Evolutionary conservation across 2,797 vertebrate genomes (phyloP).

Genomic region (Gymnopithys bicolor): DNA sequence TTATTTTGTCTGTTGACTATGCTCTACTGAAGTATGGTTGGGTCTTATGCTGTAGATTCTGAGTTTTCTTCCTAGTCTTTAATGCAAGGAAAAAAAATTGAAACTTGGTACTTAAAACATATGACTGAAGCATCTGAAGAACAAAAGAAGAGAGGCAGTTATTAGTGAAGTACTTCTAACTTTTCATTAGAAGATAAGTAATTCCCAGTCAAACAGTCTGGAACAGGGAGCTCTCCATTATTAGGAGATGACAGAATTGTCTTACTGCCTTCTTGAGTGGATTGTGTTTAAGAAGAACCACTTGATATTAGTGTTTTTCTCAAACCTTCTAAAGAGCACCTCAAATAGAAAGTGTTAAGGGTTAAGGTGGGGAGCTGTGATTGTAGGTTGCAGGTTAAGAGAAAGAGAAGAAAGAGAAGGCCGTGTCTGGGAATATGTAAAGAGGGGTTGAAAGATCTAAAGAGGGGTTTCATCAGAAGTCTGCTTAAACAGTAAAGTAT

Average conservation of each 20-base stretch:
- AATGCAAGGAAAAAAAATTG: background rate
- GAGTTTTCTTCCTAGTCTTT: background rate
- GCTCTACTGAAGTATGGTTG: background rate
- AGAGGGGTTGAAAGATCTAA: background rate
- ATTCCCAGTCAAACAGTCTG: background rate
- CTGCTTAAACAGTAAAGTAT: background rate
- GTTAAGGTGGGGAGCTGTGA: background rate
- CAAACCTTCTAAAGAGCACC: background rate
- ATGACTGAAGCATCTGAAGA: background rate
- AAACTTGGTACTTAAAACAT: background rate
- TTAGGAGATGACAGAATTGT: background rate
- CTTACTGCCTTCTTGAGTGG: background rate
- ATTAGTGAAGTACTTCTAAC: background rate
- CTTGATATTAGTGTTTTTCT: background rate
- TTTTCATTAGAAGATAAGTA: background rate
- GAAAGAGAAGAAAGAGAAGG: background rate
- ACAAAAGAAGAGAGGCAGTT: background rate
- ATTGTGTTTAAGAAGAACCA: background rate
- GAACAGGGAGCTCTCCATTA: background rate
- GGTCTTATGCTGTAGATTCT: background rate
- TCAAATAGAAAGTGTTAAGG: background rate
- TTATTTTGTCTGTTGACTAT: background rate
- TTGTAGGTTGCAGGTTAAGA: background rate
- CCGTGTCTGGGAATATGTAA: background rate
- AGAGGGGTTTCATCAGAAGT: background rate